Evolutionary conservation across 2,888 invertebrate genomes (phyloP).

Genomic region (Camptogramma bilineatum): DNA sequence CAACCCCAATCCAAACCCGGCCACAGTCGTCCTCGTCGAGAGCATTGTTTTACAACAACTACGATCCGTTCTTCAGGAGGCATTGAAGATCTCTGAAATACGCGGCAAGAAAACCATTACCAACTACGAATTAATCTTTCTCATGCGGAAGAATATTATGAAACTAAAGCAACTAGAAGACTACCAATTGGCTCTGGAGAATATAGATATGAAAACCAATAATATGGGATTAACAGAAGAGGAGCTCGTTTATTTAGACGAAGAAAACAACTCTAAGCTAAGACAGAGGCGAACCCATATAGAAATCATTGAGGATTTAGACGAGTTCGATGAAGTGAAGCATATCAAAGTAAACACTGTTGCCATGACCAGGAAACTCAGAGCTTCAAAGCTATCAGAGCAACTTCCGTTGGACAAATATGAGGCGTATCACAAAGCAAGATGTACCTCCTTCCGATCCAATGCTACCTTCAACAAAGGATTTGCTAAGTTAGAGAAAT

Average conservation of each 20-base stretch:
- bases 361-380: constrained; percentile 85
- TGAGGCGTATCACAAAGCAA: constrained; percentile 91
- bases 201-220: constrained; percentile 57
- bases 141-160: constrained; percentile 92
- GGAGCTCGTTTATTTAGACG: constrained; percentile 70
- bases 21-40: constrained; percentile 94
- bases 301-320: constrained; percentile 81
- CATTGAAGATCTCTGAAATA: constrained; percentile 87
- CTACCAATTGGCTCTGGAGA: constrained; percentile 87
- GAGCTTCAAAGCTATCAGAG: constrained; percentile 85
- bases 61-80: constrained; percentile 90
- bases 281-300: constrained; percentile 77
- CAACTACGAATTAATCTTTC: constrained; percentile 90
- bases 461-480: constrained; percentile 79
- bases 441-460: constrained; percentile 89
- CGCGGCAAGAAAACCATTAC: constrained; percentile 86
- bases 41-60: constrained; percentile 93
- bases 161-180: constrained; percentile 91
- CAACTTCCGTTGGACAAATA: constrained; percentile 87
- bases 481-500: constrained; percentile 85
- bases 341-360: constrained; percentile 83
- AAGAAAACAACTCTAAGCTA: constrained; percentile 80
- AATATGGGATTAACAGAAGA: constrained; percentile 22
- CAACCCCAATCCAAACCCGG: constrained; percentile 91
- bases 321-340: constrained; percentile 84